A percentile compares a stretch with the other conserved stretches of the same genome.
Conservation (phyloP, 2,888 invertebrate genomes). For the Cacoxenus indagator region DNA sequence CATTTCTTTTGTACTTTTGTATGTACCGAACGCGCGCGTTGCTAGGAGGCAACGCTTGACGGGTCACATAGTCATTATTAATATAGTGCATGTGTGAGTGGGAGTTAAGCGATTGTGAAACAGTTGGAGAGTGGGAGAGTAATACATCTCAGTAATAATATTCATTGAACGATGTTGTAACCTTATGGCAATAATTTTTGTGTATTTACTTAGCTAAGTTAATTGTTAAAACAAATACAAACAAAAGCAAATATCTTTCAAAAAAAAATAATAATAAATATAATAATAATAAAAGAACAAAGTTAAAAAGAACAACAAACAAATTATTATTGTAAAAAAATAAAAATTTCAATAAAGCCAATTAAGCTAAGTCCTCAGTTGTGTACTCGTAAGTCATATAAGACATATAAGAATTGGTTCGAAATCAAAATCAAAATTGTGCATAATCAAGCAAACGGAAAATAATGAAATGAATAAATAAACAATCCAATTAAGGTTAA, state of each 20-base stretch:
- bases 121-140: too few relatives aligned
- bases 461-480: neutral
- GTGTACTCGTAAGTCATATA: neutral
- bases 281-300: neutral
- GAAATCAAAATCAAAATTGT: constrained; percentile 5
- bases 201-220: constrained; percentile 40
- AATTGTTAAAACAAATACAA: neutral
- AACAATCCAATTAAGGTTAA: neutral
- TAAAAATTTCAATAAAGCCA: neutral
- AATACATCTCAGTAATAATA: constrained; percentile 2
- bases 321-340: neutral
- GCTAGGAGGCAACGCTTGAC: too few relatives aligned
- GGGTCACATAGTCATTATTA: too few relatives aligned
- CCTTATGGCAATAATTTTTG: constrained; percentile 65
- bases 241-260: neutral
- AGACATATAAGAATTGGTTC: neutral
- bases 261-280: neutral
- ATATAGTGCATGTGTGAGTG: too few relatives aligned
- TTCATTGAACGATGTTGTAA: constrained; percentile 63
- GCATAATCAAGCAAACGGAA: constrained; percentile 13
- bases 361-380: neutral
- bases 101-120: too few relatives aligned
- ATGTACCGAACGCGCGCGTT: too few relatives aligned
- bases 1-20: constrained; percentile 40
- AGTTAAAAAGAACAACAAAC: neutral